Evolutionary conservation across 2,797 vertebrate genomes (phyloP).

Genomic region (Karalla daura): DNA sequence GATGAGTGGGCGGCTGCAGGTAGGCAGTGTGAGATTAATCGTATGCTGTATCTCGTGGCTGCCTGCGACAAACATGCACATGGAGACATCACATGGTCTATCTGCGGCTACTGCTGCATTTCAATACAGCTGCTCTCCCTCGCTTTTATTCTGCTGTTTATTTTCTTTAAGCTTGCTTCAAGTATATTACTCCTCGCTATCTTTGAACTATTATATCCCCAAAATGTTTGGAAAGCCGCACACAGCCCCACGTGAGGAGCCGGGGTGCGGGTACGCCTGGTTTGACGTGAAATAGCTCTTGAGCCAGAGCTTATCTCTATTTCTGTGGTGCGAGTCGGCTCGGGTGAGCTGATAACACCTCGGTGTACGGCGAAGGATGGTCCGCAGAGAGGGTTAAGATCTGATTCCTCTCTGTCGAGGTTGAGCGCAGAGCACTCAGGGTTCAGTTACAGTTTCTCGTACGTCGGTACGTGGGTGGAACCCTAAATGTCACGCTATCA

Average conservation of each 20-base stretch:
- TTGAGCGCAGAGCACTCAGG: constrained; percentile 23
- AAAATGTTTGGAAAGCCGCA: constrained; percentile 11
- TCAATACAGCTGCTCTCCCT: not conserved
- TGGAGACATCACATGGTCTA: constrained; percentile 15
- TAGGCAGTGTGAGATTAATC: constrained; percentile 65
- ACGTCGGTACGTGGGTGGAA: constrained; percentile 14
- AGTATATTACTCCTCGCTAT: constrained; percentile 17
- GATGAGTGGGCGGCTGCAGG: constrained; percentile 76
- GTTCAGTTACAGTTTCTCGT: constrained; percentile 30
- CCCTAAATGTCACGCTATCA: constrained; percentile 46
- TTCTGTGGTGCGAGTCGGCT: constrained; percentile 42
- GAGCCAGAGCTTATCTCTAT: constrained; percentile 52
- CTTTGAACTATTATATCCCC: not conserved
- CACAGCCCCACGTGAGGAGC: constrained; percentile 3
- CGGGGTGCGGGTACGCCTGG: constrained; percentile 8
- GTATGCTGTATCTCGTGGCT: constrained; percentile 46
- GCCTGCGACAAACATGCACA: constrained; percentile 44
- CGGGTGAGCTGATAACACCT: constrained; percentile 46
- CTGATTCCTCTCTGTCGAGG: constrained; percentile 37
- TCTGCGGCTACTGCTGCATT: constrained; percentile 18
- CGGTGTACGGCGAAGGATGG: constrained; percentile 35
- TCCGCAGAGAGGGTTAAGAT: constrained; percentile 46
- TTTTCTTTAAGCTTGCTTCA: constrained; percentile 3
- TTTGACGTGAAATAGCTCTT: constrained; percentile 55
- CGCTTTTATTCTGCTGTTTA: constrained; percentile 1